Evolutionary conservation across 2,888 invertebrate species (phyloP).

Genomic region (Acleris emargana): DNA sequence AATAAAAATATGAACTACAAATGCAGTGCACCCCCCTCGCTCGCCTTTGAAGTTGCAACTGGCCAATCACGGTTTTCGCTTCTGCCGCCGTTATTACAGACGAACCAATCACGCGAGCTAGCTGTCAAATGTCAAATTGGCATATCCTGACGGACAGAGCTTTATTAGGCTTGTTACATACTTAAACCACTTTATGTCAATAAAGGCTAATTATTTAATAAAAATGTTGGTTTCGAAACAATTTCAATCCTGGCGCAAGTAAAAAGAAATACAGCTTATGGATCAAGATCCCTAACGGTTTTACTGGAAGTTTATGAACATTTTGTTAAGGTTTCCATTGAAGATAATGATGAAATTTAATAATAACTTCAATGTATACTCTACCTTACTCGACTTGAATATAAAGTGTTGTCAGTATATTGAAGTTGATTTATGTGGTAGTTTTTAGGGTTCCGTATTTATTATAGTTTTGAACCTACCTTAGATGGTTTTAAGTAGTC

Average conservation of each 20-base stretch:
- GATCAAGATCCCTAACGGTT: neutral
- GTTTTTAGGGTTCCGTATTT: no score
- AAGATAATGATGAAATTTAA: neutral
- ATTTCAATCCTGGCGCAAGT: neutral
- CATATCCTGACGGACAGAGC: conserved; percentile 28
- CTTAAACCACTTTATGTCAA: conserved; percentile 7
- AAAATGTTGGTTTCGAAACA: neutral
- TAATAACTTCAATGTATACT: conserved; percentile 1
- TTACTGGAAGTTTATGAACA: neutral
- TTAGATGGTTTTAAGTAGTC: no score
- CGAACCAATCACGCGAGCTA: conserved; percentile 22
- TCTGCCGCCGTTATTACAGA: conserved; percentile 32
- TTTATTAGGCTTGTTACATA: conserved; percentile 33
- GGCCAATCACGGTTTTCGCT: conserved; percentile 18
- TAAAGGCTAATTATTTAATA: neutral
- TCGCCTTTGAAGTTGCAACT: conserved; percentile 24
- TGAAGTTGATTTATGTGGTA: neutral
- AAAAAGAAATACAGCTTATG: neutral
- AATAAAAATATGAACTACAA: conserved; percentile 32
- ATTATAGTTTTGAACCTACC: neutral
- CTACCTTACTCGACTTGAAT: conserved; percentile 4
- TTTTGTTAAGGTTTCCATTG: neutral
- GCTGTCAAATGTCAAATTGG: conserved; percentile 36
- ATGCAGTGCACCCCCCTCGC: conserved; percentile 29
- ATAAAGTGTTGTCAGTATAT: conserved; percentile 19